Evolutionary conservation across 2,888 invertebrate genomes (phyloP).

Genomic region (Ophion costatus): DNA sequence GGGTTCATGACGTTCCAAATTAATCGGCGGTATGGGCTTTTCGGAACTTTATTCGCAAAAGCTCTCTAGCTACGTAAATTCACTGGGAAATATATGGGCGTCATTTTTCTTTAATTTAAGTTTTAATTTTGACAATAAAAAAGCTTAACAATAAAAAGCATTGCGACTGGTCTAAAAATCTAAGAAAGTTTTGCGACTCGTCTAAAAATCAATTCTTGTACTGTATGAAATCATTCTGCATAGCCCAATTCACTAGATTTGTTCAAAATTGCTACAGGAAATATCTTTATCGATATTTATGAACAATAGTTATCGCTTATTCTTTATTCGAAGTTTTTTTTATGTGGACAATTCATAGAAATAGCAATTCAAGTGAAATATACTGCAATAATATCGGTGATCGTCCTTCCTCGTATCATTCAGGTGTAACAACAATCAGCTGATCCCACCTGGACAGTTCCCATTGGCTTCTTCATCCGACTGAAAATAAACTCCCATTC

Average conservation of each 20-base stretch:
- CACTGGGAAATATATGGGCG: neutral
- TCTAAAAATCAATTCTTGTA: neutral
- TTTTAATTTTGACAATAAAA: neutral
- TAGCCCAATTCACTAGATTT: too few relatives aligned
- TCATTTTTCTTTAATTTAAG: neutral
- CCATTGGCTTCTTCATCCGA: constrained; percentile 72
- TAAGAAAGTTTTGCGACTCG: neutral
- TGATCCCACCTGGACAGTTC: constrained; percentile 74
- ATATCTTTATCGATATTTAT: too few relatives aligned
- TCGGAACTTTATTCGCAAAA: too few relatives aligned
- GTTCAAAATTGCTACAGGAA: neutral
- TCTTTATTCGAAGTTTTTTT: neutral
- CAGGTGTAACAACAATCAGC: constrained; percentile 23
- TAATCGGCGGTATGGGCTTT: too few relatives aligned
- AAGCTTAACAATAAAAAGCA: neutral
- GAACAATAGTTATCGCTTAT: too few relatives aligned
- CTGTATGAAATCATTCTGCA: neutral
- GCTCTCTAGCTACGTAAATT: neutral
- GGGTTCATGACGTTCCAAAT: too few relatives aligned
- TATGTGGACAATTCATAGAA: neutral
- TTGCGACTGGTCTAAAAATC: neutral
- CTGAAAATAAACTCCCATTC: constrained; percentile 64
- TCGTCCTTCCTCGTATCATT: constrained; percentile 23
- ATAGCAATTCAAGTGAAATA: constrained; percentile 4
- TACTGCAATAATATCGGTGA: constrained; percentile 14